A percentile compares a stretch with the other conserved stretches of the same genome.
These are phyloP conservation scores for Oscheius sp. DNA, from an alignment of 2,888 invertebrate species.

Conservation along the genomic window DNA sequence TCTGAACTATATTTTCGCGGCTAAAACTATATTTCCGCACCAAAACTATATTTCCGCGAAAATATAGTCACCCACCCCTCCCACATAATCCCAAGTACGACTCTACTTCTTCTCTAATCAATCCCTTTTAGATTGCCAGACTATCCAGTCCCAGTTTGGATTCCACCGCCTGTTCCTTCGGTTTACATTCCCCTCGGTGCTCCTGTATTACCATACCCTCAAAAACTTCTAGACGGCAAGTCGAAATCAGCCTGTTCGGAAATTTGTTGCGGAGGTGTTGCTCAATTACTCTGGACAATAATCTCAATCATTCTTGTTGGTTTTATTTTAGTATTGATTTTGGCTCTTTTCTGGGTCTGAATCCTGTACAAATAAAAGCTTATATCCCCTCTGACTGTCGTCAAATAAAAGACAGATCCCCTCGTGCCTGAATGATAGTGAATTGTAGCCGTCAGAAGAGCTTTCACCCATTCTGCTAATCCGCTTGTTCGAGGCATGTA, in stretches of 20 bases:
- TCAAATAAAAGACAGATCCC: too few species aligned
- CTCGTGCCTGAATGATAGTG: too few species aligned
- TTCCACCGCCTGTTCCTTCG: conserved; percentile 22
- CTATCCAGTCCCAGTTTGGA: conserved; percentile 23
- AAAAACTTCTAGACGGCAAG: neutral
- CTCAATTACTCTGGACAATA: conserved; percentile 28
- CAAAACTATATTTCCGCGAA: too few species aligned
- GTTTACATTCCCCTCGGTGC: conserved; percentile 31
- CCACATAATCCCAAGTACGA: conserved; percentile 11
- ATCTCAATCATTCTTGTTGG: conserved; percentile 27
- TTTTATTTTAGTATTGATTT: conserved; percentile 18
- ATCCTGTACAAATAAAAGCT: too few species aligned
- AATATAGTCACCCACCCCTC: conserved; percentile 18
- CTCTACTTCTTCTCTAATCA: neutral
- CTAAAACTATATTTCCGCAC: too few species aligned
- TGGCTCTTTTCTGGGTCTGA: conserved; percentile 29
- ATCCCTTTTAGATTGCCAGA: conserved; percentile 19
- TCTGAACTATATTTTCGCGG: too few species aligned
- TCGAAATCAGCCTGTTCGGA: conserved; percentile 22
- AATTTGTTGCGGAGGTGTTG: conserved; percentile 28
- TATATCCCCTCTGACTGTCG: too few species aligned
- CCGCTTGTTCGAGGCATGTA: too few species aligned
- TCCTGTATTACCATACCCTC: conserved; percentile 9
- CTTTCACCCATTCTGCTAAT: too few species aligned
- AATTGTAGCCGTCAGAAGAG: too few species aligned